Evolutionary conservation across 1,140 invertebrate species (phyloP).

Genomic region (Papilio glaucus): DNA sequence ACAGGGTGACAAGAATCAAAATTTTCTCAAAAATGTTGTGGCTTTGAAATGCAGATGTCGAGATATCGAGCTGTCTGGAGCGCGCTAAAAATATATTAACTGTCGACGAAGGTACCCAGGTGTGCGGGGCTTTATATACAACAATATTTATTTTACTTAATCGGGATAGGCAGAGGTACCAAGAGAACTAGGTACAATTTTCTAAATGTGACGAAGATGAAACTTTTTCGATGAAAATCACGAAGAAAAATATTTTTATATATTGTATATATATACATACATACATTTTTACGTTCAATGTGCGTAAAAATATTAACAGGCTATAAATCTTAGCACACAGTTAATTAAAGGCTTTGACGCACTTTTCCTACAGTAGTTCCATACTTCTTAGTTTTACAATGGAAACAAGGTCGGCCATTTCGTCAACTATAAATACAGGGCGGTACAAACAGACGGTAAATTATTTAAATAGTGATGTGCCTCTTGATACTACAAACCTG

Average conservation of each 20-base stretch:
- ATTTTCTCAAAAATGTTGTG: too few species aligned
- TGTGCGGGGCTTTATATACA: not conserved
- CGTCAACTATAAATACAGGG: constrained; percentile 32
- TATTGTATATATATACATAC: not conserved
- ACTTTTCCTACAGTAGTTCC: not conserved
- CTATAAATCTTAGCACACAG: not conserved
- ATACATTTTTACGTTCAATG: not conserved
- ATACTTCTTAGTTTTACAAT: constrained; percentile 27
- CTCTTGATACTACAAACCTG: not conserved
- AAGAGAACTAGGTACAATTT: not conserved
- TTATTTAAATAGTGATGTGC: constrained; percentile 31
- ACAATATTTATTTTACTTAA: not conserved
- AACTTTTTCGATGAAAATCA: not conserved
- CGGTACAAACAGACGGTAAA: constrained; percentile 23
- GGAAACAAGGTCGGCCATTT: constrained; percentile 40
- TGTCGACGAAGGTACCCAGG: not conserved
- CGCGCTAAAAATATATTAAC: not conserved
- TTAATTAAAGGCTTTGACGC: constrained; percentile 14
- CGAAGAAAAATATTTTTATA: not conserved
- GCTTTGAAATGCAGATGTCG: constrained; percentile 13
- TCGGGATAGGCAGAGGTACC: not conserved
- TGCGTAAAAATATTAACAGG: not conserved
- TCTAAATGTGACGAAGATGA: not conserved
- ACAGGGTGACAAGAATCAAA: not conserved
- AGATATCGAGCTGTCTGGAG: not conserved